Evolutionary conservation across 2,797 vertebrate species (phyloP).

Genomic region (Amphiprion clarkii): DNA sequence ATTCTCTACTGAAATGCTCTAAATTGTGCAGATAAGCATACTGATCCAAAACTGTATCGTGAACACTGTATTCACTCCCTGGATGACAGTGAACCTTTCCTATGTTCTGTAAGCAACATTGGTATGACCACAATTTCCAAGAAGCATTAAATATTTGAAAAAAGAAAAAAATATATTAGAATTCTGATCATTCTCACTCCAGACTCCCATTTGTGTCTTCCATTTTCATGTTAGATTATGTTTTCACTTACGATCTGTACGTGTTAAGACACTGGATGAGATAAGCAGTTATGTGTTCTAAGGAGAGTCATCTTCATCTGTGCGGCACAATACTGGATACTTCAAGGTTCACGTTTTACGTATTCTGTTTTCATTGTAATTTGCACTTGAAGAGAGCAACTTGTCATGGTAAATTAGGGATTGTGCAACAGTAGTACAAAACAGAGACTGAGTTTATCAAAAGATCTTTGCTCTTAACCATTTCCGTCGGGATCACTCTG

Average conservation of each 20-base stretch:
- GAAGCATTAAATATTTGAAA: background rate
- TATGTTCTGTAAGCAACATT: background rate
- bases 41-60: too few relatives aligned
- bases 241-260: background rate
- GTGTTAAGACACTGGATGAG: slow-evolving; percentile 8
- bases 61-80: too few relatives aligned
- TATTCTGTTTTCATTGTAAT: slow-evolving; percentile 20
- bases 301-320: slow-evolving; percentile 12
- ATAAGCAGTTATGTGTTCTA: background rate
- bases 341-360: slow-evolving; percentile 23
- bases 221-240: background rate
- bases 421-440: slow-evolving; percentile 28
- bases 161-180: background rate
- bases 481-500: slow-evolving; percentile 25
- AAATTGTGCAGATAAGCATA: too few relatives aligned
- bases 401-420: slow-evolving; percentile 36
- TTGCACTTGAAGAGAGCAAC: slow-evolving; percentile 10
- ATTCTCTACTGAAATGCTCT: too few relatives aligned
- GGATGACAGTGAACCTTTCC: too few relatives aligned
- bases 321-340: background rate
- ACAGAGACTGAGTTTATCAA: slow-evolving; percentile 35
- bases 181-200: background rate
- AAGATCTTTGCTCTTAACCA: slow-evolving; percentile 36
- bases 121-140: background rate
- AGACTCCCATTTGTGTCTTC: background rate